phyloP scores from a whole-genome alignment of 2,888 invertebrate genomes.

The Drosophila multiciliata region DNA sequence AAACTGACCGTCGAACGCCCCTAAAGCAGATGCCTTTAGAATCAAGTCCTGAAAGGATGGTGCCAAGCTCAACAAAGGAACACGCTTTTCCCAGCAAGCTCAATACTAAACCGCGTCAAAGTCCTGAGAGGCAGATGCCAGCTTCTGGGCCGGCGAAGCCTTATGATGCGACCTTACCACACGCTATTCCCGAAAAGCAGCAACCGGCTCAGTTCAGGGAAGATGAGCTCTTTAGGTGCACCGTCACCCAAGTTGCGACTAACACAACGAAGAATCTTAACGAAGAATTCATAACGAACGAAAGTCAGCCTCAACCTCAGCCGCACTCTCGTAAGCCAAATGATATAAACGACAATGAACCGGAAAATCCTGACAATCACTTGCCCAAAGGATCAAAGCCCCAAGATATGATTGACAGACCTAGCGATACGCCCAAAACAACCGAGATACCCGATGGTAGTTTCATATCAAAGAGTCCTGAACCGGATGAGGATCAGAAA shows the following conservation, averaged over 20 bases:
- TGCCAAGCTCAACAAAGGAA: constrained; percentile 8
- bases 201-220: constrained; percentile 38
- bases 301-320: constrained; percentile 42
- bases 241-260: constrained; percentile 43
- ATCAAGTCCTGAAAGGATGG: constrained; percentile 28
- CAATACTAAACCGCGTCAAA: constrained; percentile 24
- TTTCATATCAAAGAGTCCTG: constrained; percentile 68
- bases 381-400: constrained; percentile 8
- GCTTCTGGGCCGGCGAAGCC: neutral
- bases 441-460: constrained; percentile 68
- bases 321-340: constrained; percentile 9
- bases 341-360: neutral
- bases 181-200: constrained; percentile 9
- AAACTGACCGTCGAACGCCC: constrained; percentile 20
- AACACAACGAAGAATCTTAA: constrained; percentile 60
- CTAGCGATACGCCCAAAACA: constrained; percentile 14
- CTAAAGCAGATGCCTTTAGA: constrained; percentile 19
- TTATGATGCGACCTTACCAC: neutral
- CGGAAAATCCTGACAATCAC: neutral
- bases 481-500: constrained; percentile 54
- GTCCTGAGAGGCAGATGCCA: constrained; percentile 37
- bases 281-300: constrained; percentile 71
- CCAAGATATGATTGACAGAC: constrained; percentile 25
- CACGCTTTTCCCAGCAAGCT: constrained; percentile 1
- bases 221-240: constrained; percentile 58